Conservation (phyloP, 1,140 invertebrate species). For the Drosophila nigrodunni region DNA sequence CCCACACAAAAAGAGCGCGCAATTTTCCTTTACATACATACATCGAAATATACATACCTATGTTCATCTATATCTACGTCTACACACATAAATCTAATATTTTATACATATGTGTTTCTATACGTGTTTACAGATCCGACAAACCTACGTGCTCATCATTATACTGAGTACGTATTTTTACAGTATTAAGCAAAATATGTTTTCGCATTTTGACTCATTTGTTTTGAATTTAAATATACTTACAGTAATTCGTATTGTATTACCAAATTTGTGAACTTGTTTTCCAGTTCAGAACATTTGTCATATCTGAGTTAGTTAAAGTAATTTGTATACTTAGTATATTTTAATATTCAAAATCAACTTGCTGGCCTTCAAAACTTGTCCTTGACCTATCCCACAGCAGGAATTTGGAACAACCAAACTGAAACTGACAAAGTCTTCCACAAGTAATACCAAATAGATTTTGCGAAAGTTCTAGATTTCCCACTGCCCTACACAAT, state of each 20-base stretch:
- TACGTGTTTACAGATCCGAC: constrained; percentile 2
- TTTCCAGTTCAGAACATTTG: not conserved
- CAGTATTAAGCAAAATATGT: constrained; percentile 12
- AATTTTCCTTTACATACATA: constrained; percentile 56
- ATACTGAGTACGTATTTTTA: constrained; percentile 9
- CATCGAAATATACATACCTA: constrained; percentile 14
- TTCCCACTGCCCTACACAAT: no score
- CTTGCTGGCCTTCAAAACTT: not conserved
- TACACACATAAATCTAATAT: constrained; percentile 25
- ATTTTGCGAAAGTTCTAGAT: no score
- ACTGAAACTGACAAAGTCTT: not conserved
- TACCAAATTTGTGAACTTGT: not conserved
- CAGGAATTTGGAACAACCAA: no score
- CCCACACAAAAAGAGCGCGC: constrained; percentile 56
- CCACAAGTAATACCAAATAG: not conserved
- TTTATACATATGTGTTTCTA: constrained; percentile 8
- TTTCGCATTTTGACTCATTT: constrained; percentile 13
- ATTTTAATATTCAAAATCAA: not conserved
- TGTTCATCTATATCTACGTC: constrained; percentile 5
- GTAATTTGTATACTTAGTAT: not conserved
- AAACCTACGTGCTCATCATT: constrained; percentile 11
- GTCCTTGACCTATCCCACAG: constrained; percentile 2
- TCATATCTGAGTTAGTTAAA: not conserved
- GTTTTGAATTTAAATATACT: not conserved
- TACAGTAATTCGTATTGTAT: not conserved